A percentile compares a stretch with the other conserved stretches of the same genome.
Conservation (phyloP, 2,888 invertebrate species). For the Camptogramma bilineatum region DNA sequence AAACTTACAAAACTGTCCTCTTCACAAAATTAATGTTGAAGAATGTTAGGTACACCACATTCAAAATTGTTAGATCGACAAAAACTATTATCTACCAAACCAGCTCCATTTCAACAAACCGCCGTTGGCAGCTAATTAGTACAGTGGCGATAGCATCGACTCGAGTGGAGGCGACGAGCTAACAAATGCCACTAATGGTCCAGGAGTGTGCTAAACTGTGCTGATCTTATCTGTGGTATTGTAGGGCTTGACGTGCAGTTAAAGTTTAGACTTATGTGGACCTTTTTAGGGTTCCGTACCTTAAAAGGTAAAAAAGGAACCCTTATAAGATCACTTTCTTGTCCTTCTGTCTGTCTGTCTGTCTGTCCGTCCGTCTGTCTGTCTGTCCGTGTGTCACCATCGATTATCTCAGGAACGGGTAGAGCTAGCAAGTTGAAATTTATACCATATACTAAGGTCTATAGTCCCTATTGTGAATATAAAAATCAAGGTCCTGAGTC, state of each 20-base stretch:
- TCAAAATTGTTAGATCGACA: background rate
- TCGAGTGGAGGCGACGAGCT: constrained; percentile 1
- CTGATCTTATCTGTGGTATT: constrained; percentile 15
- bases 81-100: background rate
- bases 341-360: too few relatives aligned
- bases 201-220: constrained; percentile 19
- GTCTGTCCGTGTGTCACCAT: too few relatives aligned
- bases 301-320: too few relatives aligned
- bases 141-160: constrained; percentile 17
- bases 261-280: background rate
- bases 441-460: too few relatives aligned
- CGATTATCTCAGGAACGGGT: too few relatives aligned
- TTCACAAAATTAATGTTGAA: too few relatives aligned
- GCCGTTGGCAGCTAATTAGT: constrained; percentile 21
- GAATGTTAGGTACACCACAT: background rate
- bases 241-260: background rate
- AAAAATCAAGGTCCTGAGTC: too few relatives aligned
- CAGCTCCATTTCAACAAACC: constrained; percentile 1
- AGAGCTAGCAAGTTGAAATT: too few relatives aligned
- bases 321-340: too few relatives aligned
- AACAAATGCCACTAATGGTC: constrained; percentile 29
- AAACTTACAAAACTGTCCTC: too few relatives aligned
- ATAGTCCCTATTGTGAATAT: too few relatives aligned
- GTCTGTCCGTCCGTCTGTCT: too few relatives aligned
- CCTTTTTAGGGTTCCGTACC: background rate